Evolutionary conservation across 2,113 vertebrate genomes (phyloP).

Genomic region (Smithornis capensis): DNA sequence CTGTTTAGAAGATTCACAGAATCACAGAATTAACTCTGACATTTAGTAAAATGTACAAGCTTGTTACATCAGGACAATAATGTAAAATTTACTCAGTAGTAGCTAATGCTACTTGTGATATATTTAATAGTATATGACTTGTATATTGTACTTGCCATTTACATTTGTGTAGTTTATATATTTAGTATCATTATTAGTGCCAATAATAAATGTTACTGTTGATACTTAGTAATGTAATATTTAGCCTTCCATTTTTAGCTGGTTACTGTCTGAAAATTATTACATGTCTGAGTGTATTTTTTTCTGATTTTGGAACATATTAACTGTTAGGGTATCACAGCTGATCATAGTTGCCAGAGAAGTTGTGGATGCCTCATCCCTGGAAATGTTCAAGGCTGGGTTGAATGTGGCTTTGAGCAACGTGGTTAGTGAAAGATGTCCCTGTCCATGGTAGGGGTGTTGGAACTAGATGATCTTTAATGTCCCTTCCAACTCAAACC

Average conservation of each 20-base stretch:
- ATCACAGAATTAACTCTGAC: too few species aligned
- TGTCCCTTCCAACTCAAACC: neutral
- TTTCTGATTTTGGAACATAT: neutral
- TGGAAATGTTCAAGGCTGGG: neutral
- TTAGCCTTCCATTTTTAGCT: neutral
- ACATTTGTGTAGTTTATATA: neutral
- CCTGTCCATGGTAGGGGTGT: neutral
- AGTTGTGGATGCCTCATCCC: neutral
- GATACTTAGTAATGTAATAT: neutral
- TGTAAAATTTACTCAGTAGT: neutral
- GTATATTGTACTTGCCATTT: neutral
- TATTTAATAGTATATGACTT: neutral
- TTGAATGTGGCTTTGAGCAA: neutral
- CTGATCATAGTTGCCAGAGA: neutral
- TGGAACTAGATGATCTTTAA: neutral
- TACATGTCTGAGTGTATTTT: fast-evolving
- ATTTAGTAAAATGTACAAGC: neutral
- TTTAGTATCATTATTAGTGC: neutral
- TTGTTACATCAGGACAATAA: neutral
- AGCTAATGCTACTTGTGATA: neutral
- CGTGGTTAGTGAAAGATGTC: neutral
- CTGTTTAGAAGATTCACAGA: neutral
- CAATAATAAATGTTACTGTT: neutral
- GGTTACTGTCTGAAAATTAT: neutral
- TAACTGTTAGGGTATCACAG: neutral